Evolutionary conservation across 2,888 invertebrate species (phyloP).

Genomic region (Papilio demoleus): DNA sequence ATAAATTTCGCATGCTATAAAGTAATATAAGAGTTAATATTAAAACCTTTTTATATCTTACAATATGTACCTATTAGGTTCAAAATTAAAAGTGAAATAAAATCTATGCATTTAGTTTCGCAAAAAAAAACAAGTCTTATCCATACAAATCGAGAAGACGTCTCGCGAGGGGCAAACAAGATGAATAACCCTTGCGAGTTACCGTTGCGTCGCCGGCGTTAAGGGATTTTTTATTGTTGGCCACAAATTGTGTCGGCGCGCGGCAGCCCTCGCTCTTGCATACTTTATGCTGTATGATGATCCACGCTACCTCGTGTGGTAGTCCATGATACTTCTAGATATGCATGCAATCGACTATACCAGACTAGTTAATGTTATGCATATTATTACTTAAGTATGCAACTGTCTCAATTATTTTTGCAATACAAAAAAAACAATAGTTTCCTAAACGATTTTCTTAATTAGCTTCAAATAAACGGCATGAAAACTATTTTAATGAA

Average conservation of each 20-base stretch:
- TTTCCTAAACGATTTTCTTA: no score
- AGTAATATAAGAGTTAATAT: no score
- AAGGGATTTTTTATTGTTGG: conserved; percentile 83
- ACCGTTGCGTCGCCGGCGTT: conserved; percentile 72
- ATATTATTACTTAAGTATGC: background rate
- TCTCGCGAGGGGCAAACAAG: conserved; percentile 75
- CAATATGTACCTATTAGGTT: no score
- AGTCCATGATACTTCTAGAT: background rate
- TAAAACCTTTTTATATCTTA: no score
- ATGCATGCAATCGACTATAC: background rate
- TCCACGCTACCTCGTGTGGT: conserved; percentile 16
- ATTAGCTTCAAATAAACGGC: no score
- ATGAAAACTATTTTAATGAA: no score
- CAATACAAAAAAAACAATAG: background rate
- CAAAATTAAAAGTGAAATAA: no score
- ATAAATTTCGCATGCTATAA: no score
- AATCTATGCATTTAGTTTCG: no score
- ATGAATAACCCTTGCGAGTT: conserved; percentile 73
- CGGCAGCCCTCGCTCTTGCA: conserved; percentile 70
- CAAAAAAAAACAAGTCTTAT: conserved; percentile 47
- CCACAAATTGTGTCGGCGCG: conserved; percentile 72
- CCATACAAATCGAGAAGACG: conserved; percentile 54
- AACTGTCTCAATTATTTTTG: background rate
- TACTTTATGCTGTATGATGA: conserved; percentile 69
- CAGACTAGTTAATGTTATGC: conserved; percentile 8